These are phyloP conservation scores for Diorhabda carinulata DNA, from an alignment of 1,140 invertebrate species.

Conservation along the genomic window DNA sequence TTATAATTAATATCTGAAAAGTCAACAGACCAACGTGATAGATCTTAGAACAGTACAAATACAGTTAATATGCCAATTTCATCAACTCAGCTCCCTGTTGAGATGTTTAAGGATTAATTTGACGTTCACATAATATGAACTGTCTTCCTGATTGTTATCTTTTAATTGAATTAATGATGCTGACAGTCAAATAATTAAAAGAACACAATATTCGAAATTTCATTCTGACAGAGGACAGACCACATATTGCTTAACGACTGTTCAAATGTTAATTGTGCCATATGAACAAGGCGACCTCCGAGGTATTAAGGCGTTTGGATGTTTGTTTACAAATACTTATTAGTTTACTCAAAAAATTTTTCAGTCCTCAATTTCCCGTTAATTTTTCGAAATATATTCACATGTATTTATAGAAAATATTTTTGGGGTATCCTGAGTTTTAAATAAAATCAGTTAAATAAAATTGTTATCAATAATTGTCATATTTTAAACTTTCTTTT, in stretches of 20 bases:
- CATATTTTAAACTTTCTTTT: too few species aligned
- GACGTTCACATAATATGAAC: neutral
- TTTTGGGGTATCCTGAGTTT: too few species aligned
- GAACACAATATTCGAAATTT: neutral
- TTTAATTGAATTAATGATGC: conserved; percentile 11
- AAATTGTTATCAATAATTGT: too few species aligned
- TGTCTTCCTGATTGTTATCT: conserved; percentile 8
- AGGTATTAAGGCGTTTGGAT: neutral
- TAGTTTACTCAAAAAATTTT: neutral
- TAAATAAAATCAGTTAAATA: too few species aligned
- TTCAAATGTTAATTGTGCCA: conserved; percentile 5
- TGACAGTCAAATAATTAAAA: conserved; percentile 11
- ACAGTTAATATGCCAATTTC: neutral
- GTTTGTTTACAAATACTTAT: neutral
- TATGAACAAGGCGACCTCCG: conserved; percentile 5
- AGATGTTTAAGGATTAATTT: conserved; percentile 1
- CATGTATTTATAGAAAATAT: too few species aligned
- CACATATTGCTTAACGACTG: conserved; percentile 7
- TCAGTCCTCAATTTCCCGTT: too few species aligned
- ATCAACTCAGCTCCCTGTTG: neutral
- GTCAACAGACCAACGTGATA: too few species aligned
- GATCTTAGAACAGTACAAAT: too few species aligned
- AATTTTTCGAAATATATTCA: too few species aligned
- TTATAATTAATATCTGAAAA: too few species aligned
- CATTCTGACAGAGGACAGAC: neutral